Evolutionary conservation across 2,113 vertebrate genomes (phyloP), one percentile per base, ranked within the genome.

Genomic region (Chionodraco myersi): DNA sequence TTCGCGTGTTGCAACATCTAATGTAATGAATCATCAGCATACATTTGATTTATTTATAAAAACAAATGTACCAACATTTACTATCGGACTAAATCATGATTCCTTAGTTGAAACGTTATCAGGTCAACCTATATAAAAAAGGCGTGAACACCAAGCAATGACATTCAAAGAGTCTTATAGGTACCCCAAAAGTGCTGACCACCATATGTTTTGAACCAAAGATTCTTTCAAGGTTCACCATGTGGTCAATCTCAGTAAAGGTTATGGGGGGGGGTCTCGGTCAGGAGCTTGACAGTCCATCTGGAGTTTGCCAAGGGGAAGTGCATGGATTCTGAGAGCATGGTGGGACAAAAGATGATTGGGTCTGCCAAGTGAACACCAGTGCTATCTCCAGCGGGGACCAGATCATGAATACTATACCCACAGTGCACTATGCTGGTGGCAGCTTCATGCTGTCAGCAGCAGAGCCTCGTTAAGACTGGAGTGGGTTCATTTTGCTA

Each of bases 251-350:
- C 5, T 51, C n/a, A 45, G 12, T 21, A 10, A 34, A 51, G 34
- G 47, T 73, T 30, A 44, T 41, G 36, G 3, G 52, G 3, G 52
- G 66, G 5, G 26, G 10, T 44, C n/a, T 56, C 6, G 21, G 63
- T 70, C 63, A 83, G 41, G 49, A 78, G 14, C 56, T 10, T 48
- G 48, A 49, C 58, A 21, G 18, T 14, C 49, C 41, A 72, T 72
- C 26, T 75, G 56, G 8, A 59, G 47, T 48, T 48, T 44, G n/a
- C 13, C 26, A 65, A 69, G 45, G 15, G 18, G 54, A 64, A 65
- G 52, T 63, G 75, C 8, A 48, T 36, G 11, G 59, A 57, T 72
- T 62, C 49, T 62, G 54, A 52, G 5, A 70, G 21, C 47, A 45
- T 21, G 52, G 45, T 52, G 51, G n/a, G 41, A 51, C 12, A 49